Percentiles rank a stretch among this genome's conserved stretches.
phyloP scores from a whole-genome alignment of 35 echinoderm and acorn worm species.

The Apostichopus japonicus region DNA sequence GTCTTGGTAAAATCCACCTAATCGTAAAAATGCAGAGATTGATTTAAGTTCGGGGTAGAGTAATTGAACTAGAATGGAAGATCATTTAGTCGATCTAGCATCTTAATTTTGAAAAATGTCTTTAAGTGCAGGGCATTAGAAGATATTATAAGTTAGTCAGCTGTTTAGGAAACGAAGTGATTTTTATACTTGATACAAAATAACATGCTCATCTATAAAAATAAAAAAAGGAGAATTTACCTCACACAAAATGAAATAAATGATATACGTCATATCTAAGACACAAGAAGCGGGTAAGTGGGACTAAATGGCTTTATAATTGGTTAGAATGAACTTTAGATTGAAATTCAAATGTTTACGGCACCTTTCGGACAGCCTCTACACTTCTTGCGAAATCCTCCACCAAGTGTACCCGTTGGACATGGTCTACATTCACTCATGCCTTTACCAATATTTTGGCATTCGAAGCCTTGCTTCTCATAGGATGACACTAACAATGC shows the following conservation, averaged over 20 bases:
- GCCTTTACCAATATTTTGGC: background rate
- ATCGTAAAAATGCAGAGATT: background rate
- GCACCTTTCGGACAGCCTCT: background rate
- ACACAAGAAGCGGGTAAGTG: background rate
- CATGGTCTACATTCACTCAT: background rate
- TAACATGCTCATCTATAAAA: background rate
- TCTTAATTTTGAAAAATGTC: background rate
- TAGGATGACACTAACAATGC: background rate
- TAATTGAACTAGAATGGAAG: background rate
- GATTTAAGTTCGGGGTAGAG: background rate
- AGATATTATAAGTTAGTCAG: background rate
- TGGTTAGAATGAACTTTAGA: background rate
- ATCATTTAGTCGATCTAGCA: background rate
- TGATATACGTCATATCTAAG: background rate
- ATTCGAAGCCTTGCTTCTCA: background rate
- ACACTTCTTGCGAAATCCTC: background rate
- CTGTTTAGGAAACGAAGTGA: too few species aligned
- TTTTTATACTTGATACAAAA: too few species aligned
- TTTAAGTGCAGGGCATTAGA: background rate
- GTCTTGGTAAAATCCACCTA: constrained; percentile 64
- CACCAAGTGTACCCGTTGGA: background rate
- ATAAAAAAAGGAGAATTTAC: background rate
- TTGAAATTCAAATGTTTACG: background rate
- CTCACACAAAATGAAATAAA: too few species aligned
- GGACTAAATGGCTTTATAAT: background rate